phyloP scores from a whole-genome alignment of 1,140 invertebrate genomes.

The Drosophila erecta region DNA sequence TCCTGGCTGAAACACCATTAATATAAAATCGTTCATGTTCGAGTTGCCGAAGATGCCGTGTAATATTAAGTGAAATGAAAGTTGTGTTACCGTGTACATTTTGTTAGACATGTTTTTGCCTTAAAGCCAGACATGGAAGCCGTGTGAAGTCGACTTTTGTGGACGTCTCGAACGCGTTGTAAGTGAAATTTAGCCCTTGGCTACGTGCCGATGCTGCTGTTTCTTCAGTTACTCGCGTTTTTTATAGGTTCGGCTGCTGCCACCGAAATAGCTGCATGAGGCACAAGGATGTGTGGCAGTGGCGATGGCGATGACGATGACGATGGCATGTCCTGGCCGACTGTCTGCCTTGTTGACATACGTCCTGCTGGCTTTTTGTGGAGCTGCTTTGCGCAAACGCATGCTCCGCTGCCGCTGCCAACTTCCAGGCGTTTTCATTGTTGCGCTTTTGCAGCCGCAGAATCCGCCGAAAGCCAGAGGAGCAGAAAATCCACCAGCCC shows the following conservation, averaged over 20 bases:
- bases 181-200: constrained; percentile 53
- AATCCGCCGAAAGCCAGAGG: constrained; percentile 1
- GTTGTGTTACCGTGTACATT: constrained; percentile 2
- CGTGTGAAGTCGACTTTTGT: constrained; percentile 64
- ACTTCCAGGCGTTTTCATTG: constrained; percentile 75
- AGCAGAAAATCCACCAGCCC: not conserved
- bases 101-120: constrained; percentile 41
- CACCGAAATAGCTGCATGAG: constrained; percentile 18
- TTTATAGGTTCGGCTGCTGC: not conserved
- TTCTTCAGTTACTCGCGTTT: not conserved
- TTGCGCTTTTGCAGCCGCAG: constrained; percentile 71
- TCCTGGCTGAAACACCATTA: too few species aligned
- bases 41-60: not conserved
- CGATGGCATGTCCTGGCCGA: constrained; percentile 48
- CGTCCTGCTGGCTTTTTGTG: constrained; percentile 29
- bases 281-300: not conserved
- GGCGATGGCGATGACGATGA: not conserved
- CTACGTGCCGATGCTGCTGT: constrained; percentile 43
- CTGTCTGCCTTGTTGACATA: constrained; percentile 58
- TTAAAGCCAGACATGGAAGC: constrained; percentile 32
- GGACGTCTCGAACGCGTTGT: constrained; percentile 63
- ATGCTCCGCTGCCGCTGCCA: constrained; percentile 54
- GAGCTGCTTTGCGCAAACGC: constrained; percentile 65
- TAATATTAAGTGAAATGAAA: not conserved
- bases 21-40: not conserved